Conservation (phyloP, 2,888 invertebrate genomes). For the Ganaspis brasiliensis region DNA sequence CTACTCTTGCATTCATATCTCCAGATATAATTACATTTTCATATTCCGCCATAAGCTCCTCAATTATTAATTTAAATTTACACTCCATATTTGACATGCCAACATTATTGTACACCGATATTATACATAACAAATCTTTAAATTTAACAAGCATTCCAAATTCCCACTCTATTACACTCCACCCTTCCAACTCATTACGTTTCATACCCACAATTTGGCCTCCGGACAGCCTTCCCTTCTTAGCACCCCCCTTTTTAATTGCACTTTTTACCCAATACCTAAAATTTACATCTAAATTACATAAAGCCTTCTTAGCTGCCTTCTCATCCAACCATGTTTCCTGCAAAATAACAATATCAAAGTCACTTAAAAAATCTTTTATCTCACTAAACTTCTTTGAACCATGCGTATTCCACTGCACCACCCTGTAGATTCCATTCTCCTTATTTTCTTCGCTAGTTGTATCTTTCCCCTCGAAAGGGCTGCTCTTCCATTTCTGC, state of each 20-base stretch:
- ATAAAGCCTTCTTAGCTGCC: neutral
- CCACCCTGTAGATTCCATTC: neutral
- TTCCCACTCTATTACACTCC: neutral
- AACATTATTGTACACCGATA: neutral
- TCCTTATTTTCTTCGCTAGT: neutral
- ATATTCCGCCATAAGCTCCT: neutral
- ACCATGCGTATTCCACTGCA: neutral
- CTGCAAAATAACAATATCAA: neutral
- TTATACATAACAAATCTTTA: neutral
- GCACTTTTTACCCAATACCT: neutral
- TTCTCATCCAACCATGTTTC: neutral
- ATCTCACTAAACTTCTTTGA: neutral
- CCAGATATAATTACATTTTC: neutral
- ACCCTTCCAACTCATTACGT: neutral
- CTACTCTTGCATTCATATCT: neutral
- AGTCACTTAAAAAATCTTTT: neutral
- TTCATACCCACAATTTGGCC: neutral
- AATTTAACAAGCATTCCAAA: neutral
- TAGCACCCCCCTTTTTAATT: neutral
- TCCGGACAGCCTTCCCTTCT: neutral
- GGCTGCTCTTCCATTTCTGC: neutral
- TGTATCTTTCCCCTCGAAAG: neutral
- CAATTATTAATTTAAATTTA: neutral
- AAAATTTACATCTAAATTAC: neutral
- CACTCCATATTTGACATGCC: neutral